Evolutionary conservation across 2,113 vertebrate genomes (phyloP), one percentile per base, ranked within the genome.

Genomic region (Lontra canadensis): DNA sequence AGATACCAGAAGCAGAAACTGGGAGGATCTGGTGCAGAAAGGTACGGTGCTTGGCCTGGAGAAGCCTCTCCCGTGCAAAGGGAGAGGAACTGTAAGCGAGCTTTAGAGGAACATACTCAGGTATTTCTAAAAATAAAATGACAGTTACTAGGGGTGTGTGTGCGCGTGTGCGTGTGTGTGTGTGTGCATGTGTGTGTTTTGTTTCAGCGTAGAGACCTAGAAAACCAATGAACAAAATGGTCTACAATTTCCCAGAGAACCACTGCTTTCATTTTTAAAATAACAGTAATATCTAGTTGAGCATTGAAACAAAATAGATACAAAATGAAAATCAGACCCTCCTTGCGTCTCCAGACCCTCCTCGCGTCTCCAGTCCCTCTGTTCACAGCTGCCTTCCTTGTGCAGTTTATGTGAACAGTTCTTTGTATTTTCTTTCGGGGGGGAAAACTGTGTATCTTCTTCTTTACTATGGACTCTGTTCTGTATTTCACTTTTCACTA

Each of bases 271-370:
- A 61, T 55, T 92, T 83, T 52, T 18, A 90, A 95, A 97, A 84
- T 90, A 87, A 88, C 69, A 86, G 76, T 61, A 36, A 94, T 52
- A 57, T 18, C 34, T 44, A 88, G 76, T 17, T 78, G 42, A 94
- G 34, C 49, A 74, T 82, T 80, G 26, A 82, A 95, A 97, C 44
- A 86, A 96, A 94, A 96, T 73, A 95, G 81, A 90, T 47, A 78
- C 17, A 90, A 85, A 95, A 90, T 85, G 42, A 90, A 96, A 93
- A 90, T 80, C 52, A 42, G n/a, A 90, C 69, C 89, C 47, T 87
- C 49, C 34, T 92, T 0, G 3, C 15, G 78, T 29, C n/a, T n/a
- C n/a, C 52, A 42, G n/a, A 90, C 69, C 89, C 47, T 87, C 49
- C 34, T 92, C 0, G 3, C 15, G 78, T 29, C 29, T 65, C 42